A percentile compares a stretch with the other conserved stretches of the same genome.
These are phyloP conservation scores for Seriola aureovittata DNA, from an alignment of 2,113 vertebrate species.

Conservation along the genomic window DNA sequence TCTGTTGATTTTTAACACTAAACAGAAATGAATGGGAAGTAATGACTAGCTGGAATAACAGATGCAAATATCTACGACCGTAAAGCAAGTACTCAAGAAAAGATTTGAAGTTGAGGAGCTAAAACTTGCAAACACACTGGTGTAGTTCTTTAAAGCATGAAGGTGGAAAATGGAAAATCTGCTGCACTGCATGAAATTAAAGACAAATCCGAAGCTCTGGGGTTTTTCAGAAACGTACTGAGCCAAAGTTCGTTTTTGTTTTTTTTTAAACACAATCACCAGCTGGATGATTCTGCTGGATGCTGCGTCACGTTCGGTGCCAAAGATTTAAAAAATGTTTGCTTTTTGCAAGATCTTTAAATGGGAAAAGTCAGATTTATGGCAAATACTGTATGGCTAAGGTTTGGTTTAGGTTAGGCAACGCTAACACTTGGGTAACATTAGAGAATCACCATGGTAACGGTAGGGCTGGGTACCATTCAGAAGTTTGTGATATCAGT, in stretches of 20 bases:
- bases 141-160: conserved; percentile 34
- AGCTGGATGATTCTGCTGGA: background rate
- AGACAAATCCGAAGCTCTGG: background rate
- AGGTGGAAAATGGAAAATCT: background rate
- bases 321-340: background rate
- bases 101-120: background rate
- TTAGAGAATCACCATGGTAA: no score
- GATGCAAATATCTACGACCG: background rate
- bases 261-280: background rate
- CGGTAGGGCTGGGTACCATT: no score
- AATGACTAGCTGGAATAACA: background rate
- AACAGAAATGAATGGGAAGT: background rate
- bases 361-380: background rate
- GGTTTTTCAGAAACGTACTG: background rate
- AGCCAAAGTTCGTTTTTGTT: background rate
- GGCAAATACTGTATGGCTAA: background rate
- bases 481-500: no score
- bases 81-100: background rate
- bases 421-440: background rate
- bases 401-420: background rate
- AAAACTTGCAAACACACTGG: conserved; percentile 1
- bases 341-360: background rate
- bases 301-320: background rate
- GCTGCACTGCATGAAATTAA: conserved; percentile 5
- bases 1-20: background rate